Evolutionary conservation across 2,113 vertebrate genomes (phyloP).

Genomic region (Xiphophorus maculatus): DNA sequence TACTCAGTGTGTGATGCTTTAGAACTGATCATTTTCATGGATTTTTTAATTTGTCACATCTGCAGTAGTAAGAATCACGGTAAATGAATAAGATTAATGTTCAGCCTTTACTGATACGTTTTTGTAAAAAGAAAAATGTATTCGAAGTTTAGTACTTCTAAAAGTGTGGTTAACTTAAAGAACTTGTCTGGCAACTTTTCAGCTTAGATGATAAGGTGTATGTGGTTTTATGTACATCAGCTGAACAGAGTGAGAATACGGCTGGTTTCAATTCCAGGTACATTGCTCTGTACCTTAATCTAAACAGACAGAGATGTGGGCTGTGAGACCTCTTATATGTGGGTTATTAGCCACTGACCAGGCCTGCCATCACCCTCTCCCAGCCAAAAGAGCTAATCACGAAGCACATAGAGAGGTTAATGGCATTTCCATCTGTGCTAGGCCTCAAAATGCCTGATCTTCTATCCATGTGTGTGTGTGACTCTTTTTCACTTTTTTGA

Average conservation of each 20-base stretch:
- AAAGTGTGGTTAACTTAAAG: neutral
- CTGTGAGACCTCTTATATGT: slow-evolving; percentile 35
- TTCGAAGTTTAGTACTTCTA: neutral
- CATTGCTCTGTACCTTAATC: slow-evolving; percentile 41
- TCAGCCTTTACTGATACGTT: too few relatives aligned
- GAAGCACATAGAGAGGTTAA: slow-evolving; percentile 23
- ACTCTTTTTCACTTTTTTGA: slow-evolving; percentile 8
- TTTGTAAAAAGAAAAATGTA: too few relatives aligned
- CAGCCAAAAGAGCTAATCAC: slow-evolving; percentile 35
- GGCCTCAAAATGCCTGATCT: slow-evolving; percentile 2
- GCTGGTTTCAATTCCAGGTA: slow-evolving; percentile 35
- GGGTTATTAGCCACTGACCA: slow-evolving; percentile 67
- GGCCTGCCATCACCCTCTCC: slow-evolving; percentile 52
- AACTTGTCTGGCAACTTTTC: neutral
- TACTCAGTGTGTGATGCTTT: neutral
- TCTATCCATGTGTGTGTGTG: neutral
- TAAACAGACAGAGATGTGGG: slow-evolving; percentile 4
- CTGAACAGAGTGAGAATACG: slow-evolving; percentile 29
- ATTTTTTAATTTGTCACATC: too few relatives aligned
- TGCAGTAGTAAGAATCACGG: too few relatives aligned
- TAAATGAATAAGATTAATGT: too few relatives aligned
- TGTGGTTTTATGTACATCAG: neutral
- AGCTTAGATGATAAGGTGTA: neutral
- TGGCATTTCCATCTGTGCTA: slow-evolving; percentile 22
- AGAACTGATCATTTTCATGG: neutral